Evolutionary conservation across 2,888 invertebrate species (phyloP).

Genomic region (Orthosia gracilis): DNA sequence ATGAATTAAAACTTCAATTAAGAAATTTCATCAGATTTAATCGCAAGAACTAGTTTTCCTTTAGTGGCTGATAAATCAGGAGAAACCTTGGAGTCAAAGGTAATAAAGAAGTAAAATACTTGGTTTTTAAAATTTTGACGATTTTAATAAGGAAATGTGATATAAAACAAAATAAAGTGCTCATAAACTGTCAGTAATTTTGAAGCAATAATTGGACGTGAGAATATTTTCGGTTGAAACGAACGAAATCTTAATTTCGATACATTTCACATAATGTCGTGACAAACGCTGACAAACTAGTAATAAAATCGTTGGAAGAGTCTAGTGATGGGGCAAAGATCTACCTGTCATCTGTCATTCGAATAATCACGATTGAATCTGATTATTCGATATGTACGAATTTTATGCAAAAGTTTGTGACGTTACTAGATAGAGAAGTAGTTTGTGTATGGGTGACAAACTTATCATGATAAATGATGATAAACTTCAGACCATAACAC

Average conservation of each 20-base stretch:
- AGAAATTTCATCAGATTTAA: conserved; percentile 27
- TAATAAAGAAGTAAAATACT: conserved; percentile 43
- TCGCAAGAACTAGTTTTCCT: conserved; percentile 38
- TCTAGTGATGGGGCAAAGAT: conserved; percentile 39
- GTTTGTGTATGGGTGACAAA: conserved; percentile 28
- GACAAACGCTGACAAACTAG: conserved; percentile 75
- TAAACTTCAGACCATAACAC: conserved; percentile 32
- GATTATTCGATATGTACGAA: not conserved
- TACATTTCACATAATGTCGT: conserved; percentile 66
- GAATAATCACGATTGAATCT: conserved; percentile 11
- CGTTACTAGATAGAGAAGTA: not conserved
- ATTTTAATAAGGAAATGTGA: conserved; percentile 42
- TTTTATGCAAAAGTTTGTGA: not conserved
- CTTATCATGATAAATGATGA: conserved; percentile 33
- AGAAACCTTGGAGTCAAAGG: conserved; percentile 34
- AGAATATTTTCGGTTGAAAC: conserved; percentile 42
- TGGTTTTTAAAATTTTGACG: conserved; percentile 42
- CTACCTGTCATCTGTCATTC: conserved; percentile 5
- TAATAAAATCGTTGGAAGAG: conserved; percentile 57
- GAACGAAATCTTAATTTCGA: conserved; percentile 25
- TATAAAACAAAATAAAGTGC: conserved; percentile 38
- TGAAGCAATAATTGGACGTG: conserved; percentile 40
- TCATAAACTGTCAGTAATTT: conserved; percentile 37
- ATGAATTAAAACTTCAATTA: conserved; percentile 1
- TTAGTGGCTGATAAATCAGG: conserved; percentile 32